These are phyloP conservation scores for Podilymbus podiceps DNA, from an alignment of 2,113 vertebrate genomes.

Conservation along the genomic window DNA sequence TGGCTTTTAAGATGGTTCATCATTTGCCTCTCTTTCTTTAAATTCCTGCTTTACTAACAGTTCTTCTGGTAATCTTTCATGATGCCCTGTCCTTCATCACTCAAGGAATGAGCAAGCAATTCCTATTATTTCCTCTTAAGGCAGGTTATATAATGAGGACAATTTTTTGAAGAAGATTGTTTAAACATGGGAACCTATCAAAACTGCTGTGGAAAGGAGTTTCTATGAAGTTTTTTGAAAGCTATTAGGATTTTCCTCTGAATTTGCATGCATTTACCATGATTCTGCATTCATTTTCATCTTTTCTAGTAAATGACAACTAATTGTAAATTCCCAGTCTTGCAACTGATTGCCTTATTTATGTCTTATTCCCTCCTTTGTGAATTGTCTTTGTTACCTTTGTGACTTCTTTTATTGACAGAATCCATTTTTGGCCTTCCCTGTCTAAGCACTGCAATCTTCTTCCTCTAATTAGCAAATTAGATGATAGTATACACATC, in stretches of 20 bases:
- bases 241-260: neutral
- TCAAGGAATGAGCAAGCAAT: neutral
- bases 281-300: neutral
- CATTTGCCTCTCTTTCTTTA: neutral
- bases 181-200: neutral
- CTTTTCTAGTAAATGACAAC: neutral
- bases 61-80: neutral
- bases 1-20: neutral
- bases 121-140: neutral
- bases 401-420: neutral
- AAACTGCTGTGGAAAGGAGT: neutral
- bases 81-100: neutral
- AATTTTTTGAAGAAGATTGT: neutral
- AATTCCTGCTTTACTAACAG: neutral
- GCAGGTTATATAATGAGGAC: neutral
- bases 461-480: conserved; percentile 1
- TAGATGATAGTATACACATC: neutral
- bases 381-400: neutral
- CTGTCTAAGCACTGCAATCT: neutral
- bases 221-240: neutral
- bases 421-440: neutral
- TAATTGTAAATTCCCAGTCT: neutral
- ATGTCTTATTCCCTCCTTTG: neutral
- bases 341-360: neutral
- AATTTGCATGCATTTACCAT: neutral